phyloP scores from a whole-genome alignment of 2,113 vertebrate species.

The Eidolon helvum region DNA sequence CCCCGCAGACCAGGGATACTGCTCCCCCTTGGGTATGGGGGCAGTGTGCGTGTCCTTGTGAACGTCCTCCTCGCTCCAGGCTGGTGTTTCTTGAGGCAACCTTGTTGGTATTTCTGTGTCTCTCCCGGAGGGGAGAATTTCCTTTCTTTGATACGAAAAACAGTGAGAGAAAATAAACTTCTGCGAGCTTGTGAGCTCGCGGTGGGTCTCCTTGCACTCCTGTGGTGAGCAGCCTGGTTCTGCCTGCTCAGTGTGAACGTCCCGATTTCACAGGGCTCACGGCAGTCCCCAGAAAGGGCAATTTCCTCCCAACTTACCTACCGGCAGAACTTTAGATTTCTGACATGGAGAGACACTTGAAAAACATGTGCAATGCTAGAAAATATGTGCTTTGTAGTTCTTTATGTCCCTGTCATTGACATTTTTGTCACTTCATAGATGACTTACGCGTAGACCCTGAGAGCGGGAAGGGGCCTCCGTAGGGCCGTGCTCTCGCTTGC shows the following conservation, averaged over 20 bases:
- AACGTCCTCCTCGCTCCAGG: not conserved
- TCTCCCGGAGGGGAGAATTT: not conserved
- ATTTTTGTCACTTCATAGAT: not conserved
- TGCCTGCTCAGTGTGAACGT: not conserved
- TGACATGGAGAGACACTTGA: not conserved
- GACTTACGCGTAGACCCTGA: accelerated
- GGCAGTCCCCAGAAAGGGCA: not conserved
- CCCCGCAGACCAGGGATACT: accelerated
- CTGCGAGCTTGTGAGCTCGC: not conserved
- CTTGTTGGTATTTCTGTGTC: not conserved
- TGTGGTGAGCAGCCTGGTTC: accelerated
- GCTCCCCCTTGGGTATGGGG: too few species aligned
- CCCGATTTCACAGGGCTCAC: accelerated
- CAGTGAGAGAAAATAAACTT: constrained; percentile 42
- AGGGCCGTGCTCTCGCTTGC: accelerated
- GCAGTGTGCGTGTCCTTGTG: too few species aligned
- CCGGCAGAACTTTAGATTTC: not conserved
- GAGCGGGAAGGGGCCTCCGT: not conserved
- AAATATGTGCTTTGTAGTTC: not conserved
- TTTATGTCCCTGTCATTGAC: not conserved
- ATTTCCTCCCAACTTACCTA: not conserved
- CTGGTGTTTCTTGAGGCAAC: not conserved
- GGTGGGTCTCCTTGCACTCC: not conserved
- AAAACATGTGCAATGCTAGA: not conserved
- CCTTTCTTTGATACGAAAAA: constrained; percentile 49